Conservation (phyloP, 1,140 invertebrate genomes). For the Diploscapter pachys region DNA sequence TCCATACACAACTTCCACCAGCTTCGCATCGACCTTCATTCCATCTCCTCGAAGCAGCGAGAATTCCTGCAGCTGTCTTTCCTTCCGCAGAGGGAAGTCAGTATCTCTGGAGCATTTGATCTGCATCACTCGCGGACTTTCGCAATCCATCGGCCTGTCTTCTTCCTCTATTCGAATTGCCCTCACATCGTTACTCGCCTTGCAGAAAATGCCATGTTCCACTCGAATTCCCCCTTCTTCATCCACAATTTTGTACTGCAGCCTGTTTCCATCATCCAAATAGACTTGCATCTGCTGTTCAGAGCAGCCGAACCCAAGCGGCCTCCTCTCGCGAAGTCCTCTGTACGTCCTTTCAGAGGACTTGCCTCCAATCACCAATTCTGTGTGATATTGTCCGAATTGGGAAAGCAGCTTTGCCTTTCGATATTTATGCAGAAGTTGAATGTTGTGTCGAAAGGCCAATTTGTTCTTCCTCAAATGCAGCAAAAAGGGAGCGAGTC, state of each 20-base stretch:
- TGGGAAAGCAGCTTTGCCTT: slow-evolving; percentile 5
- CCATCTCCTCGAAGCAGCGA: slow-evolving; percentile 3
- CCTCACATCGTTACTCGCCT: no score
- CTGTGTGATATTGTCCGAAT: slow-evolving; percentile 22
- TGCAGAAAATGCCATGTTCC: no score
- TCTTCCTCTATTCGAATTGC: no score
- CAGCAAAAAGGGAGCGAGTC: neutral
- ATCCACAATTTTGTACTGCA: no score
- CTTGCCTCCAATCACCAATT: slow-evolving; percentile 12
- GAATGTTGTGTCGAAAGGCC: neutral
- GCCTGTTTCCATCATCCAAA: no score
- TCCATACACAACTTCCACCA: neutral
- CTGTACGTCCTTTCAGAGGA: neutral
- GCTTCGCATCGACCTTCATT: slow-evolving; percentile 9
- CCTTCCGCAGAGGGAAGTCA: neutral
- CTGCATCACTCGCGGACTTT: neutral
- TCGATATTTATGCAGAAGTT: slow-evolving; percentile 2
- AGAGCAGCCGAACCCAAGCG: no score
- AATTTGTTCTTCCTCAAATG: neutral
- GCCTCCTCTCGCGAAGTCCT: neutral
- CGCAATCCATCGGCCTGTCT: no score
- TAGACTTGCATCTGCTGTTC: no score
- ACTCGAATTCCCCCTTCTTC: no score
- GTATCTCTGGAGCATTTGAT: neutral
- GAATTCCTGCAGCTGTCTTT: neutral